Evolutionary conservation across 2,888 invertebrate species (phyloP), one percentile per base, ranked within the genome.

Genomic region (Odontomyia ornata): DNA sequence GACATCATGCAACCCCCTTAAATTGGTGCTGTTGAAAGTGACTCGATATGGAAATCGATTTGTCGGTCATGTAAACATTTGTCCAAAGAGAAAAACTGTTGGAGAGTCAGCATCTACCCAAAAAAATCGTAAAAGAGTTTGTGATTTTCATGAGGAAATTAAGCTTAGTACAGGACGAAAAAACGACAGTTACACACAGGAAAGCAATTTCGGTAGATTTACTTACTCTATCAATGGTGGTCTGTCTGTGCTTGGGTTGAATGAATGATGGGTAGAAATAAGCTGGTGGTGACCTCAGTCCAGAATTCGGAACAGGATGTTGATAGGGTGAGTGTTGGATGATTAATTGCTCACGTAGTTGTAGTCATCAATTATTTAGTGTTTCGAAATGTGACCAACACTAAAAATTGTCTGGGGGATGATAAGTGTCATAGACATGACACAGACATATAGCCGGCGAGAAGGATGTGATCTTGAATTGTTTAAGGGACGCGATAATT

Each of bases 41-140:
- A 47, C 23, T 69, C 69, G 47, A 47, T 36, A 65, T 69, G 69
- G 69, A 69, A 69, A 69, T 69, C 69, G 69, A 69, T 69, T 69
- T 69, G 47, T 15, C 47, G 47, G 47, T 47, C 69, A 69, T 69
- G 69, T 69, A 69, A 69, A 69, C 69, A 69, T 47, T 69, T 69
- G 18, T 25, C 43, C 9, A 15, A 43, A 43, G 36, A 36, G 9
- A 9, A 36, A 36, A 36, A 36, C 36, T 36, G 9, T 5, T 9
- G 36, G 36, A 36, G 36, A 36, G 36, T n/a, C n/a, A n/a, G n/a
- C n/a, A n/a, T n/a, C n/a, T 30, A 15, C 0, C n/a, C 28, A 9
- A 9, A 64, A 64, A 5, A 25, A 30, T 7, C 5, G 9, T 9
- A 36, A 30, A 11, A n/a, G 23, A 28, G 15, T 30, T 21, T 23